Percentiles rank a stretch among this genome's conserved stretches.
Conservation (phyloP, 37 sponge, comb jelly and placozoan genomes). For the Bolinopsis microptera region DNA sequence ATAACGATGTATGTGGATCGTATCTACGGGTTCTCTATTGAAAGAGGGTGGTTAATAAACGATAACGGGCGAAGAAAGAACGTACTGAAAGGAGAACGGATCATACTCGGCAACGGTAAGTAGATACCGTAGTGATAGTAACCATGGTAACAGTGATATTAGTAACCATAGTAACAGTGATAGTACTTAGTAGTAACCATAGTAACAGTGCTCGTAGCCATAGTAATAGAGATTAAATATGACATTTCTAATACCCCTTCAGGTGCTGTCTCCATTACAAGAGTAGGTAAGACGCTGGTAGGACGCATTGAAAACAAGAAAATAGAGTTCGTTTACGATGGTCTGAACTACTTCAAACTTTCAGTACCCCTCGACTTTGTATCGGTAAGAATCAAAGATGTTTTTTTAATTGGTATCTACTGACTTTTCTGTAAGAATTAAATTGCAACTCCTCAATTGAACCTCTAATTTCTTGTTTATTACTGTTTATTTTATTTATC, state of each 20-base stretch:
- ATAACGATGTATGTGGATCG: slow-evolving; percentile 61
- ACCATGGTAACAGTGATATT: no score
- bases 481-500: no score
- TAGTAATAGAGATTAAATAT: no score
- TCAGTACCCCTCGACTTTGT: slow-evolving; percentile 52
- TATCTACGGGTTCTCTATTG: slow-evolving; percentile 59
- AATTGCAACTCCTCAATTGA: no score
- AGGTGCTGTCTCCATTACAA: slow-evolving; percentile 22
- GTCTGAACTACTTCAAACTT: slow-evolving; percentile 60
- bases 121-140: no score
- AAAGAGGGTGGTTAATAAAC: slow-evolving; percentile 46
- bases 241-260: no score
- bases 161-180: no score
- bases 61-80: slow-evolving; percentile 28
- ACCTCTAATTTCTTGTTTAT: no score
- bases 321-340: slow-evolving; percentile 38
- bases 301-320: background rate
- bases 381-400: background rate
- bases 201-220: no score
- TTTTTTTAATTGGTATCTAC: background rate
- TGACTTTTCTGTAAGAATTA: no score
- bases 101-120: slow-evolving; percentile 5
- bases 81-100: background rate
- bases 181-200: no score
- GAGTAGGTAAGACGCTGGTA: slow-evolving; percentile 45